Percentiles rank a stretch among this genome's conserved stretches.
Conservation (phyloP, 2,888 invertebrate genomes). For the Eilema depressum region DNA sequence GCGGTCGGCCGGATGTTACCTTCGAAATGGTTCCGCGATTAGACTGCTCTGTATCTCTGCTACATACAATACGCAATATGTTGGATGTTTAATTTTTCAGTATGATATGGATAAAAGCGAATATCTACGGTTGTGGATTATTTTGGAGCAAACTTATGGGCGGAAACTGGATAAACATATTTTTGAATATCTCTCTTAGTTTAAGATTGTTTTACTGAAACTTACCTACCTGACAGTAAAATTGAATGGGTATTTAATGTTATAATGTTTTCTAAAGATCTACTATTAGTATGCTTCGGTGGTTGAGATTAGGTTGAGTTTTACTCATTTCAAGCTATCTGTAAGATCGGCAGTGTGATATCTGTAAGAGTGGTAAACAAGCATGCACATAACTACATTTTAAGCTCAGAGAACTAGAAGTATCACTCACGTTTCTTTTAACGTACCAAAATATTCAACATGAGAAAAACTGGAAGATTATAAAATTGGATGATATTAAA, state of each 20-base stretch:
- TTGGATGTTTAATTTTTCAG: constrained; percentile 22
- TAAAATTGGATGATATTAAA: constrained; percentile 63
- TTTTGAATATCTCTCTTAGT: not conserved
- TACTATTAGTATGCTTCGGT: no score
- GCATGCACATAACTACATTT: no score
- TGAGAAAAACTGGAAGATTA: no score
- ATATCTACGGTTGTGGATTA: not conserved
- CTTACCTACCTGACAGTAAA: not conserved
- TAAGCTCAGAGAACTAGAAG: no score
- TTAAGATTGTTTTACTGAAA: not conserved
- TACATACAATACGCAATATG: constrained; percentile 25
- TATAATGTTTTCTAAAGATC: no score
- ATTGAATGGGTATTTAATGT: not conserved
- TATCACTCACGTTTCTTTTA: not conserved
- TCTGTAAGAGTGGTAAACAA: no score
- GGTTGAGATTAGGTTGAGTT: no score
- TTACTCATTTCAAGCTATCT: not conserved
- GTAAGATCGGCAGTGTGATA: not conserved
- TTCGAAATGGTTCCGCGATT: constrained; percentile 56
- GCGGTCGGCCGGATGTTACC: constrained; percentile 50
- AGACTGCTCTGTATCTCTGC: constrained; percentile 43
- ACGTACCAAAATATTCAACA: not conserved
- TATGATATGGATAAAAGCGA: not conserved
- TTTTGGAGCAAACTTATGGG: not conserved
- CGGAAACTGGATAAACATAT: not conserved